Conservation (phyloP, 2,113 vertebrate species). For the Microcebus tavaratra region DNA sequence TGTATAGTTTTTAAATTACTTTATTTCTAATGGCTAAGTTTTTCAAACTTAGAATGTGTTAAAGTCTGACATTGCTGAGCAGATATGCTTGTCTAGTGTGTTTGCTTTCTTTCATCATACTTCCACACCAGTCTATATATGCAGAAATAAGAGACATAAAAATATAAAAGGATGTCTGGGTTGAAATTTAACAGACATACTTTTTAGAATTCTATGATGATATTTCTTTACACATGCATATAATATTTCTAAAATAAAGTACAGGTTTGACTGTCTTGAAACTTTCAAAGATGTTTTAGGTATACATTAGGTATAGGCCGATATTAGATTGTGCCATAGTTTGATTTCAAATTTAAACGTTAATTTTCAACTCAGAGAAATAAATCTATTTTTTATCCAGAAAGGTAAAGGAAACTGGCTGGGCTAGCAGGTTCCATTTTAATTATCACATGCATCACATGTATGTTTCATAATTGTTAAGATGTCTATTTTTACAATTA, state of each 20-base stretch:
- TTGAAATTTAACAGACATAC: not conserved
- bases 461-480: not conserved
- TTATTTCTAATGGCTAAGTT: not conserved
- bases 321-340: not conserved
- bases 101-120: not conserved
- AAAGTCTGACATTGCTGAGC: not conserved
- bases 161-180: not conserved
- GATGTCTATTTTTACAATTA: not conserved
- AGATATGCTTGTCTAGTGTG: not conserved
- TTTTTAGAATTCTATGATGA: not conserved
- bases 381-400: not conserved
- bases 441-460: not conserved
- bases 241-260: not conserved
- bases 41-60: not conserved
- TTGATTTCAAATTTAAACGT: constrained; percentile 23
- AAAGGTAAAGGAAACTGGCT: constrained; percentile 11
- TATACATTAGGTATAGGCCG: not conserved
- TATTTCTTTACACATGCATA: not conserved
- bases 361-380: constrained; percentile 39
- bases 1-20: constrained; percentile 27
- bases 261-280: not conserved
- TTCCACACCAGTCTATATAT: not conserved
- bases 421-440: not conserved
- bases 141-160: not conserved
- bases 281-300: not conserved